A percentile compares a stretch with the other conserved stretches of the same genome.
These are phyloP conservation scores for Micromussa lordhowensis DNA, from an alignment of 92 coral and sea anemone genomes.

Conservation along the genomic window DNA sequence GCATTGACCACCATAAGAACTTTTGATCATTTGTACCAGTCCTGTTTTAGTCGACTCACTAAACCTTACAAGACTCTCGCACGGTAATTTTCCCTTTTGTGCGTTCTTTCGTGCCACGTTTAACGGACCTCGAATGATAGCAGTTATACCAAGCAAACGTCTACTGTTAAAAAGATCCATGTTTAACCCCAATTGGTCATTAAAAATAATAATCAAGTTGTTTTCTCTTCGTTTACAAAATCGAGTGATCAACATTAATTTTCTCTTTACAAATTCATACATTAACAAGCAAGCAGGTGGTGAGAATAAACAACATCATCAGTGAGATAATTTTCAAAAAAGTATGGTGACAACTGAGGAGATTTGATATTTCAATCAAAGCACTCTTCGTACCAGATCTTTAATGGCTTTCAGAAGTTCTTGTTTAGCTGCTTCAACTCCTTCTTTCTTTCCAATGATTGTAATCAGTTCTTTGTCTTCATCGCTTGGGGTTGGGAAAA, in stretches of 20 bases:
- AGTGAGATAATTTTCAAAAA: neutral
- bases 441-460: conserved; percentile 93
- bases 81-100: neutral
- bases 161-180: too few relatives aligned
- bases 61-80: neutral
- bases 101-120: too few relatives aligned
- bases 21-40: too few relatives aligned
- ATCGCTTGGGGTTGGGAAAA: conserved; percentile 91
- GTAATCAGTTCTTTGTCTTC: conserved; percentile 97
- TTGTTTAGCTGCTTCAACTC: conserved; percentile 93
- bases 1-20: too few relatives aligned
- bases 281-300: neutral
- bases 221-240: too few relatives aligned
- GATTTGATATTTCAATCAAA: neutral
- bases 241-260: too few relatives aligned
- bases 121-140: too few relatives aligned
- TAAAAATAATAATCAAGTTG: too few relatives aligned
- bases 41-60: too few relatives aligned
- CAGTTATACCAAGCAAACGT: too few relatives aligned
- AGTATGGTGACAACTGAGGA: neutral
- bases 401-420: conserved; percentile 94
- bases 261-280: too few relatives aligned
- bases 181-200: too few relatives aligned
- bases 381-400: conserved; percentile 76
- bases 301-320: neutral